Conservation (phyloP, 2,797 vertebrate species). For the Limosa lapponica region DNA sequence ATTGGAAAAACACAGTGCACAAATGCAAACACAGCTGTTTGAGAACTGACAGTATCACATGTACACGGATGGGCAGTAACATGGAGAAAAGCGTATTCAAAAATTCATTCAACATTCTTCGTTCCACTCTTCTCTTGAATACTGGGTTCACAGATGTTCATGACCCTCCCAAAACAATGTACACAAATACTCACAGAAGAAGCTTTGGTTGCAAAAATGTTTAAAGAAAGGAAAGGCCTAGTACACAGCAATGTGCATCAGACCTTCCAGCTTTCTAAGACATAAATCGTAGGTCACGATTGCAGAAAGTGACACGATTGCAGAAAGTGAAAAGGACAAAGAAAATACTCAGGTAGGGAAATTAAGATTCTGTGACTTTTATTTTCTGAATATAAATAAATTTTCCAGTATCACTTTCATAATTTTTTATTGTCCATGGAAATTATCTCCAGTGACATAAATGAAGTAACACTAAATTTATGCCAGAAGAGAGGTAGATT, state of each 20-base stretch:
- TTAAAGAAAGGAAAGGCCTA: background rate
- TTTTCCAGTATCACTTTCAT: background rate
- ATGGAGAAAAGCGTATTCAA: background rate
- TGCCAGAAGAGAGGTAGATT: background rate
- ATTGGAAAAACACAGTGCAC: background rate
- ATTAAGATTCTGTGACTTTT: background rate
- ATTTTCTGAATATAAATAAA: background rate
- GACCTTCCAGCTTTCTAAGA: background rate
- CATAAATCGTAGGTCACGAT: background rate
- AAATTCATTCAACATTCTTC: background rate
- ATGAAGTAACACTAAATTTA: background rate
- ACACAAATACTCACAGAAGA: background rate
- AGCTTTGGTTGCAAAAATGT: background rate
- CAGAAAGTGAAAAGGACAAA: background rate
- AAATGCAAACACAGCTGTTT: conserved; percentile 5
- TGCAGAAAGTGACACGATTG: background rate
- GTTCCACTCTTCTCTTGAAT: background rate
- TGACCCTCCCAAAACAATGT: background rate
- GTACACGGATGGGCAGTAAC: background rate
- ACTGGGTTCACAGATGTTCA: background rate
- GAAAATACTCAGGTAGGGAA: background rate
- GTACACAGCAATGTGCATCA: background rate
- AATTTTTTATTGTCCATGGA: background rate
- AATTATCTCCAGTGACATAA: background rate
- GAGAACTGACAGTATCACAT: background rate